Evolutionary conservation across 2,888 invertebrate species (phyloP).

Genomic region (Chymomyza caudatula): DNA sequence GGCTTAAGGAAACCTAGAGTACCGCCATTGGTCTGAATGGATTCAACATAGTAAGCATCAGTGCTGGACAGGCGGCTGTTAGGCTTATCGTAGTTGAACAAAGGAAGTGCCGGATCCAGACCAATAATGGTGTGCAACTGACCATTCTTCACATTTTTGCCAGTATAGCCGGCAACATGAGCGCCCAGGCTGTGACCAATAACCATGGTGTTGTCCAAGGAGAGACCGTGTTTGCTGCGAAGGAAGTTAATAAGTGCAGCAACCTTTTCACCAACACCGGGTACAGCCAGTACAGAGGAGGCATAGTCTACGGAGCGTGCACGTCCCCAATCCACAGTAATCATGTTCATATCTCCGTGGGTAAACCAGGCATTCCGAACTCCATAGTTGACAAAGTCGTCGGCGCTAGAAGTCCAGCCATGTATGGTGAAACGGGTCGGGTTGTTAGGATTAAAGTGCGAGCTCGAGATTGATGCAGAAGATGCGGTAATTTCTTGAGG

Average conservation of each 20-base stretch:
- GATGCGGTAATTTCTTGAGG: conserved; percentile 52
- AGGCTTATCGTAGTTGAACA: conserved; percentile 60
- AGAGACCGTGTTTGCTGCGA: conserved; percentile 78
- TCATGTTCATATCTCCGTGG: conserved; percentile 81
- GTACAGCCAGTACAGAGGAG: conserved; percentile 78
- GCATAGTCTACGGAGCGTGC: conserved; percentile 80
- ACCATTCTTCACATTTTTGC: conserved; percentile 80
- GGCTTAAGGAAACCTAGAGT: conserved; percentile 71
- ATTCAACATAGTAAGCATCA: conserved; percentile 75
- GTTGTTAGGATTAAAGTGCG: conserved; percentile 54
- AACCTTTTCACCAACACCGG: conserved; percentile 63
- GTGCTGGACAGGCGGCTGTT: conserved; percentile 51
- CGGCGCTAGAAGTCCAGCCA: conserved; percentile 80
- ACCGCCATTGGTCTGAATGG: conserved; percentile 74
- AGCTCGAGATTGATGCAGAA: conserved; percentile 31
- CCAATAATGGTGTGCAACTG: conserved; percentile 81
- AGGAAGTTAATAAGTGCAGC: conserved; percentile 74
- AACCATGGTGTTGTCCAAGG: conserved; percentile 78
- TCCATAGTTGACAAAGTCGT: conserved; percentile 54
- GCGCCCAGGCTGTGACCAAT: conserved; percentile 82
- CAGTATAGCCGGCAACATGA: conserved; percentile 82
- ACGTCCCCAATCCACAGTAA: conserved; percentile 82
- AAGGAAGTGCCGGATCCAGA: conserved; percentile 74
- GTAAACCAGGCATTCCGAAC: conserved; percentile 79
- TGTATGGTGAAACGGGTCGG: conserved; percentile 75